phyloP scores from a whole-genome alignment of 2,113 vertebrate species.

The Pantherophis guttatus region DNA sequence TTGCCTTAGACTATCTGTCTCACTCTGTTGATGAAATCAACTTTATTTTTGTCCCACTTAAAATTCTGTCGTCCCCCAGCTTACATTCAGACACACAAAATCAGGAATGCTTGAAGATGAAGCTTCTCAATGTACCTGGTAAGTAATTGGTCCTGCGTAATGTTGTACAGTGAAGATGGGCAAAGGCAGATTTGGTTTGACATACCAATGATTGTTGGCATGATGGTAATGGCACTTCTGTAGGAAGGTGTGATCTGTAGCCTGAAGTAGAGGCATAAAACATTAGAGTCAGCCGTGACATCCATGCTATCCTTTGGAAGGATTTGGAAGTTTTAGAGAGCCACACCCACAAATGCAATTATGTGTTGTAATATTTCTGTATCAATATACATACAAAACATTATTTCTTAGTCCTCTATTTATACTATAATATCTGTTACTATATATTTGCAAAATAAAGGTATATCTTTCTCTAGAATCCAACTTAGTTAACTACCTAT shows the following conservation, averaged over 20 bases:
- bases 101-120: neutral
- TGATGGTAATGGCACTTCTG: conserved; percentile 96
- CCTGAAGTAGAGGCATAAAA: conserved; percentile 62
- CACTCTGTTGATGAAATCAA: neutral
- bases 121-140: conserved; percentile 75
- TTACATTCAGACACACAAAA: neutral
- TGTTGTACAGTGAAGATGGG: conserved; percentile 90
- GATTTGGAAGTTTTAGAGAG: neutral
- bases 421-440: neutral
- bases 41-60: neutral
- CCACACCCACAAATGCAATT: neutral
- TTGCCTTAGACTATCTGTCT: neutral
- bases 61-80: neutral
- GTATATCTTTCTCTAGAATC: neutral
- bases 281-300: neutral
- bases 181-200: conserved; percentile 86
- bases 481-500: neutral
- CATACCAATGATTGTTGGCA: conserved; percentile 75
- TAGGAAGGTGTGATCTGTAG: conserved; percentile 93
- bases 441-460: neutral
- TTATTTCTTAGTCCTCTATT: neutral
- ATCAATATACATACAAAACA: neutral
- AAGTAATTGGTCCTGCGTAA: conserved; percentile 87
- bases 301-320: neutral
- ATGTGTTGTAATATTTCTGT: neutral